Conservation (phyloP, 2,888 invertebrate genomes). For the Xestia xanthographa region DNA sequence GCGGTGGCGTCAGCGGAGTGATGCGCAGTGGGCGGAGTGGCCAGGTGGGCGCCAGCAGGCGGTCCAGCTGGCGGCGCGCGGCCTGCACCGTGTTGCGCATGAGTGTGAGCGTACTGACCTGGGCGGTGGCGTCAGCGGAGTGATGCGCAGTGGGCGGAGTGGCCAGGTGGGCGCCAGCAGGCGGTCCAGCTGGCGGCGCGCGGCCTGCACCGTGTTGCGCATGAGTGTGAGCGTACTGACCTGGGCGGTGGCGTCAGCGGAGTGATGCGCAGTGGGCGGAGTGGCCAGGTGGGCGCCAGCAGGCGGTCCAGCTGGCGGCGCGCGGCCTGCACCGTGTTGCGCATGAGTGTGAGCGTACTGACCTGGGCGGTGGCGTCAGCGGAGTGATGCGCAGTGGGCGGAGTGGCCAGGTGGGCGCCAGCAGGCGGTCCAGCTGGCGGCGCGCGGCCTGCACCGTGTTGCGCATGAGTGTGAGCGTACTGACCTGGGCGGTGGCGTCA, state of each 20-base stretch:
- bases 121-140: slow-evolving; percentile 94
- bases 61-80: slow-evolving; percentile 92
- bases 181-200: slow-evolving; percentile 91
- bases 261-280: slow-evolving; percentile 92
- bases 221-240: slow-evolving; percentile 91
- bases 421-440: slow-evolving; percentile 90
- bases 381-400: slow-evolving; percentile 92
- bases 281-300: slow-evolving; percentile 92
- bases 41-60: slow-evolving; percentile 92
- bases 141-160: slow-evolving; percentile 92
- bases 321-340: slow-evolving; percentile 97
- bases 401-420: slow-evolving; percentile 93
- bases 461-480: slow-evolving; percentile 92
- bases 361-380: slow-evolving; percentile 96
- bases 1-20: slow-evolving; percentile 93
- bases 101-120: slow-evolving; percentile 90
- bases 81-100: slow-evolving; percentile 98
- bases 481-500: slow-evolving; percentile 96
- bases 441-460: slow-evolving; percentile 97
- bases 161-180: slow-evolving; percentile 93
- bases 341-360: slow-evolving; percentile 91
- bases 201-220: slow-evolving; percentile 97
- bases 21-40: slow-evolving; percentile 92
- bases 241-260: slow-evolving; percentile 95
- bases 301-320: slow-evolving; percentile 91